These are phyloP conservation scores for Drosophila helvetica DNA, from an alignment of 2,888 invertebrate species.

Conservation along the genomic window DNA sequence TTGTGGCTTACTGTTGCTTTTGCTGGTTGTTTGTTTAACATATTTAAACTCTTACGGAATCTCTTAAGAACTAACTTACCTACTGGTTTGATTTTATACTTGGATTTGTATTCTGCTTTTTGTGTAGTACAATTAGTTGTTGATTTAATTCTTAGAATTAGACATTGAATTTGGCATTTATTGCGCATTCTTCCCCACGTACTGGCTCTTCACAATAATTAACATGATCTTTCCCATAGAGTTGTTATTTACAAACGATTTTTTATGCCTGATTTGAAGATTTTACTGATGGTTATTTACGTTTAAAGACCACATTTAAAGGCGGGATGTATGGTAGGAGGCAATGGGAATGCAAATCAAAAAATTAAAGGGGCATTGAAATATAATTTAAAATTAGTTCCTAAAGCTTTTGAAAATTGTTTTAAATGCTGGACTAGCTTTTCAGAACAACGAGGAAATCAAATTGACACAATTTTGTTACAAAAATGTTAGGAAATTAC, in stretches of 20 bases:
- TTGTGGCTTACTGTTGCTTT: slow-evolving; percentile 28
- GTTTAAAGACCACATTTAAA: slow-evolving; percentile 34
- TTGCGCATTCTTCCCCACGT: slow-evolving; percentile 58
- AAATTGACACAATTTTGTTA: not conserved
- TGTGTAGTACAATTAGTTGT: slow-evolving; percentile 55
- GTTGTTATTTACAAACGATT: slow-evolving; percentile 46
- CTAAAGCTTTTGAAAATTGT: slow-evolving; percentile 35
- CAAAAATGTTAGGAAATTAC: not conserved
- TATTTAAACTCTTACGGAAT: slow-evolving; percentile 47
- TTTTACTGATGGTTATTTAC: slow-evolving; percentile 11
- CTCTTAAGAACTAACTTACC: slow-evolving; percentile 67
- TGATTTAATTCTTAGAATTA: slow-evolving; percentile 63
- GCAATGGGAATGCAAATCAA: slow-evolving; percentile 6
- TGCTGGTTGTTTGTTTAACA: slow-evolving; percentile 27
- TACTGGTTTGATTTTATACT: slow-evolving; percentile 56
- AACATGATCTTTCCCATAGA: slow-evolving; percentile 47
- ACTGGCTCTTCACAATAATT: slow-evolving; percentile 48
- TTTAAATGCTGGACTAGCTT: slow-evolving; percentile 48
- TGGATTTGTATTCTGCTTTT: slow-evolving; percentile 52
- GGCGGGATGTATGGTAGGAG: slow-evolving; percentile 8
- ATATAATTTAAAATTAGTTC: not conserved
- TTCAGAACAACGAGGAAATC: slow-evolving; percentile 21
- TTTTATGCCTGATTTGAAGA: slow-evolving; percentile 33
- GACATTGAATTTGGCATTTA: slow-evolving; percentile 77
- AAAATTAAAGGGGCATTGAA: slow-evolving; percentile 2